A percentile compares a stretch with the other conserved stretches of the same genome.
phyloP scores from a whole-genome alignment of 2,797 vertebrate species.

The Trachurus trachurus region DNA sequence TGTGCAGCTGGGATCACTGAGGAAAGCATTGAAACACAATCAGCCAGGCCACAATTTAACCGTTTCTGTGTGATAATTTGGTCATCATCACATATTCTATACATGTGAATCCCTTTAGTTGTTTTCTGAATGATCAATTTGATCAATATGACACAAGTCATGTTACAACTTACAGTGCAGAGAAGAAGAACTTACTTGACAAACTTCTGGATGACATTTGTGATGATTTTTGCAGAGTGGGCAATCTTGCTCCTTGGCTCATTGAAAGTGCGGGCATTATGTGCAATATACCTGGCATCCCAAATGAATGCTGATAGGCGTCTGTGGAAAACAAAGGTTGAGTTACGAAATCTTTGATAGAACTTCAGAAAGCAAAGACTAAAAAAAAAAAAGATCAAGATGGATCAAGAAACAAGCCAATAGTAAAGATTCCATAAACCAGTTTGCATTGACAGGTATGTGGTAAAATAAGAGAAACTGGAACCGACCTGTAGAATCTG shows the following conservation, averaged over 20 bases:
- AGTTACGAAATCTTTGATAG: neutral
- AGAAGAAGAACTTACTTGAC: conserved; percentile 87
- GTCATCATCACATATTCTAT: neutral
- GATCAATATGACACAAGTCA: neutral
- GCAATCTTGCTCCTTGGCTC: conserved; percentile 96
- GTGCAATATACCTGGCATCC: conserved; percentile 95
- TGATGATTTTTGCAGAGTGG: conserved; percentile 94
- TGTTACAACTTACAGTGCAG: neutral
- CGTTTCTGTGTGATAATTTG: neutral
- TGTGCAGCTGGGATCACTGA: conserved; percentile 91
- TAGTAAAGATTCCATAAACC: neutral
- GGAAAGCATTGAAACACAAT: conserved; percentile 18
- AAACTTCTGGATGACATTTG: conserved; percentile 93
- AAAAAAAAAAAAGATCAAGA: neutral
- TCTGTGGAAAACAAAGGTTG: conserved; percentile 79
- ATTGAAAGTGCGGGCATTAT: conserved; percentile 97
- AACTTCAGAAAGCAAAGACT: conserved; percentile 6
- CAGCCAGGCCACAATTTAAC: neutral
- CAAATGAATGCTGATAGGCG: conserved; percentile 95
- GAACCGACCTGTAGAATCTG: conserved; percentile 95
- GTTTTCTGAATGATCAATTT: neutral
- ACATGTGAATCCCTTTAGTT: neutral
- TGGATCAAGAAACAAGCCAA: neutral
- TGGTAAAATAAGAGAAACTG: neutral
- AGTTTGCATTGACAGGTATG: neutral